Conservation (phyloP, 2,888 invertebrate species). For the Spilosoma lubricipeda region DNA sequence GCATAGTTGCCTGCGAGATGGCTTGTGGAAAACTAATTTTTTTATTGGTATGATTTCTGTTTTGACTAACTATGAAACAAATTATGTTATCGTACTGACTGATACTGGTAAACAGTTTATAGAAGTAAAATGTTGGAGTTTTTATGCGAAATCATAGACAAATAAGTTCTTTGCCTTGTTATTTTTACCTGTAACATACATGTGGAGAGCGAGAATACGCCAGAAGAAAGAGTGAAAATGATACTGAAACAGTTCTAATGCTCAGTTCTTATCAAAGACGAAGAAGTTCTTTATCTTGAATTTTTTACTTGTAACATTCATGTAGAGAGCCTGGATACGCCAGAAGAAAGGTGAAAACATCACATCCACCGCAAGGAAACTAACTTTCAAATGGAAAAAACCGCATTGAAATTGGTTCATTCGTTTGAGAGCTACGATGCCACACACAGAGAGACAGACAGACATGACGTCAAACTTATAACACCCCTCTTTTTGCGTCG, state of each 20-base stretch:
- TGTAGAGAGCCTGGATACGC: too few relatives aligned
- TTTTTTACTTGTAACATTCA: too few relatives aligned
- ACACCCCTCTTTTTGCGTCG: too few relatives aligned
- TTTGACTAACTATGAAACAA: neutral
- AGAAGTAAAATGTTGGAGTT: neutral
- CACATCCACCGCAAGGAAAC: too few relatives aligned
- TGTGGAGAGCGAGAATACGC: neutral
- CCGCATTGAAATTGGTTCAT: too few relatives aligned
- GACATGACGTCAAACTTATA: too few relatives aligned
- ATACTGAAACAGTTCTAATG: neutral
- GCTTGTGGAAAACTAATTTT: conserved; percentile 13
- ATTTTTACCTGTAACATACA: neutral
- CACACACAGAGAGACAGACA: too few relatives aligned
- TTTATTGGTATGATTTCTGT: conserved; percentile 14
- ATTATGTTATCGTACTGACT: neutral
- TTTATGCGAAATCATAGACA: neutral
- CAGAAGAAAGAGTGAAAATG: neutral
- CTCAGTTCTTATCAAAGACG: too few relatives aligned
- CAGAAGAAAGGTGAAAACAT: too few relatives aligned
- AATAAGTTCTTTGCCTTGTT: neutral
- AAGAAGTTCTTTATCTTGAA: too few relatives aligned
- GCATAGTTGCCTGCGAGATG: conserved; percentile 18
- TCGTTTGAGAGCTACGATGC: too few relatives aligned
- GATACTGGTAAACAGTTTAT: neutral
- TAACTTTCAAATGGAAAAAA: too few relatives aligned